These are phyloP conservation scores for Centroberyx gerrardi DNA, from an alignment of 2,797 vertebrate genomes.

Conservation along the genomic window DNA sequence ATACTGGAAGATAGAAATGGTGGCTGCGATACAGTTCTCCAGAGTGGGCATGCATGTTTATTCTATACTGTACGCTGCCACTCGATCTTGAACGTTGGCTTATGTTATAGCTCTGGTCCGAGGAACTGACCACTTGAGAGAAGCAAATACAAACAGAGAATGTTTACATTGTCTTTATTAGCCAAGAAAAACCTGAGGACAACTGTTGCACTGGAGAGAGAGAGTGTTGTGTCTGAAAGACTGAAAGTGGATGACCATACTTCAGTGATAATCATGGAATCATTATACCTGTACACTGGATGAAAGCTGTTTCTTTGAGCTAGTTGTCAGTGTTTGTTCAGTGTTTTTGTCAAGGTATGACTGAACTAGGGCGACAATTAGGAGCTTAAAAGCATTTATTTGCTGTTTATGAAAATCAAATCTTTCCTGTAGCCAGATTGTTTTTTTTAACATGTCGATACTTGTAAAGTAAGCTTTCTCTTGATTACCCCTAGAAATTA, in stretches of 20 bases:
- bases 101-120: neutral
- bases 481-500: conserved; percentile 41
- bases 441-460: conserved; percentile 55
- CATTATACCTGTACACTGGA: conserved; percentile 2
- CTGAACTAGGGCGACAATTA: conserved; percentile 6
- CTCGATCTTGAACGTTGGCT: neutral
- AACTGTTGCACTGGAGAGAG: conserved; percentile 39
- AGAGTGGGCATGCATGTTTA: conserved; percentile 18
- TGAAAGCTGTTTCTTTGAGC: conserved; percentile 23
- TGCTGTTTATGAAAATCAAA: conserved; percentile 30
- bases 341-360: conserved; percentile 4
- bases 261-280: neutral
- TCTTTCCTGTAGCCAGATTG: conserved; percentile 28
- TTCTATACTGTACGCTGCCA: conserved; percentile 13
- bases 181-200: conserved; percentile 11
- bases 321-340: neutral
- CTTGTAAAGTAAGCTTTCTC: conserved; percentile 54
- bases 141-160: conserved; percentile 38
- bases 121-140: conserved; percentile 19
- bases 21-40: neutral
- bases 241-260: conserved; percentile 18
- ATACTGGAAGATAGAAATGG: conserved; percentile 17
- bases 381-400: conserved; percentile 12
- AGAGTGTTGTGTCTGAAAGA: conserved; percentile 44
- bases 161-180: conserved; percentile 50